phyloP scores from a whole-genome alignment of 2,888 invertebrate genomes.

The Ditula angustiorana region DNA sequence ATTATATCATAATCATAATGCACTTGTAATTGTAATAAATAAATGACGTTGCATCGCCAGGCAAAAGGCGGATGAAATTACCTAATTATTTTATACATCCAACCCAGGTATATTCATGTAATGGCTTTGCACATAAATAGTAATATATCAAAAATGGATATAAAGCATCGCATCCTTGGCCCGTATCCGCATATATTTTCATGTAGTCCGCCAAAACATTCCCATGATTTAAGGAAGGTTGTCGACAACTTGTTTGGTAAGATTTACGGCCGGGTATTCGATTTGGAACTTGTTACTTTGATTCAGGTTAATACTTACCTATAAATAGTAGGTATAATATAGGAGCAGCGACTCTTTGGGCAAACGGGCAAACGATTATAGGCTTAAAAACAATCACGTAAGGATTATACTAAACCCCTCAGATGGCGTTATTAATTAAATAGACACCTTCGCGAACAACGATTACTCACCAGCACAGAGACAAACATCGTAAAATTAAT shows the following conservation, averaged over 20 bases:
- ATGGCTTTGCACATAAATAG: not conserved
- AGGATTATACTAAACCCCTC: conserved; percentile 1
- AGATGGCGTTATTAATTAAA: conserved; percentile 25
- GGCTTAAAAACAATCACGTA: conserved; percentile 1
- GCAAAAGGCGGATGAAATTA: not conserved
- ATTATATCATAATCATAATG: too few species aligned
- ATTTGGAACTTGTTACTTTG: conserved; percentile 38
- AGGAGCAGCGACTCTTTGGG: not conserved
- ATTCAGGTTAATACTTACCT: conserved; percentile 21
- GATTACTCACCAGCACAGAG: conserved; percentile 26
- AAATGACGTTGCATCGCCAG: too few species aligned
- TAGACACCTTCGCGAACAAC: conserved; percentile 32
- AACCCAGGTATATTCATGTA: not conserved
- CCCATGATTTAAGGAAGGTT: conserved; percentile 37
- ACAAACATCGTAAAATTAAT: conserved; percentile 39
- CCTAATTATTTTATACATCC: not conserved
- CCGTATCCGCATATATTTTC: conserved; percentile 13
- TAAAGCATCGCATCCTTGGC: not conserved
- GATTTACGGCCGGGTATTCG: conserved; percentile 37
- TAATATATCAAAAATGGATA: not conserved
- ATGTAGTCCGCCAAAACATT: conserved; percentile 29
- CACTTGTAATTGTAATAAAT: too few species aligned
- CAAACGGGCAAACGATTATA: conserved; percentile 5
- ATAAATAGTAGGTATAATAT: conserved; percentile 3
- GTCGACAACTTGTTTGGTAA: conserved; percentile 33